Conservation (phyloP, 2,797 vertebrate species). For the Periophthalmus magnuspinnatus region DNA sequence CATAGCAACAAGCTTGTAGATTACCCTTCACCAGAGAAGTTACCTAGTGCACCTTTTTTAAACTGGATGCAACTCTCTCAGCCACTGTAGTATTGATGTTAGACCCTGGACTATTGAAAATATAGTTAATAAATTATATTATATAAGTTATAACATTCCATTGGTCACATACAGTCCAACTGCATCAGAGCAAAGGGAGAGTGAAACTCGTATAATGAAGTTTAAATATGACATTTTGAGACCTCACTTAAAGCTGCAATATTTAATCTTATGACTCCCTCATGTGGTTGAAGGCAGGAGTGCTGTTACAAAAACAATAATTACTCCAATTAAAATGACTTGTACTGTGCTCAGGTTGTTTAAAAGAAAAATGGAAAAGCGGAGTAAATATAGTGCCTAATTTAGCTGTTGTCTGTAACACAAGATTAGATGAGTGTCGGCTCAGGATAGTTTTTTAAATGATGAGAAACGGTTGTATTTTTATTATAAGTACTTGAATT, state of each 20-base stretch:
- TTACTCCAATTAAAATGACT: background rate
- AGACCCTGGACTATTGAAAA: background rate
- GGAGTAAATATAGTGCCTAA: background rate
- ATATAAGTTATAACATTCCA: background rate
- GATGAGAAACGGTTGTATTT: background rate
- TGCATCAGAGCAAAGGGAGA: background rate
- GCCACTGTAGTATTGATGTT: background rate
- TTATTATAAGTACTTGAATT: slow-evolving; percentile 17
- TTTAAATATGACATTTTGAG: background rate
- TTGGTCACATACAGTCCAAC: background rate
- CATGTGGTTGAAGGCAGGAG: background rate
- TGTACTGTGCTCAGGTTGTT: background rate
- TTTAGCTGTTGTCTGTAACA: background rate
- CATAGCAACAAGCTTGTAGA: background rate
- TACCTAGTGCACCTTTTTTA: background rate
- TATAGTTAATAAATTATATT: background rate
- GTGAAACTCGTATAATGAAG: background rate
- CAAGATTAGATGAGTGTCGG: slow-evolving; percentile 9
- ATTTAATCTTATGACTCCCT: background rate
- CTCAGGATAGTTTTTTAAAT: slow-evolving; percentile 7
- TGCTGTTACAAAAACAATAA: background rate
- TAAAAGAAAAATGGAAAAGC: background rate
- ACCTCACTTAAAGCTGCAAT: background rate
- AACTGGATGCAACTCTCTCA: background rate
- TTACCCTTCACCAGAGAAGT: background rate